Evolutionary conservation across 2,888 invertebrate species (phyloP), one percentile per base, ranked within the genome.

Genomic region (Perdita meconis): DNA sequence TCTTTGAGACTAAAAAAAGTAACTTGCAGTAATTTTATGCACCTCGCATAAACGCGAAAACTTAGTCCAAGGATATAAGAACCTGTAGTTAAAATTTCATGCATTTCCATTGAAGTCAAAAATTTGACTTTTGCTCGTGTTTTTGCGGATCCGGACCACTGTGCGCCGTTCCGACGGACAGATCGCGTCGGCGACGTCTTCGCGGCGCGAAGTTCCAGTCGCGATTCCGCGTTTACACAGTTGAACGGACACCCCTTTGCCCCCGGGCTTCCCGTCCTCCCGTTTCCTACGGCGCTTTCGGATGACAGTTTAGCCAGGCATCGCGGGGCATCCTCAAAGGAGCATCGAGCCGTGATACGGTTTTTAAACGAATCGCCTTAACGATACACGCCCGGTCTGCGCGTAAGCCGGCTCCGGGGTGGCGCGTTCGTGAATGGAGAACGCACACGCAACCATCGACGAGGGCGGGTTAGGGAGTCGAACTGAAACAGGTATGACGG

Each of bases 191-290:
- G 47, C n/a, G n/a, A n/a, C n/a, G 26, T 59, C 42, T 53, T 69
- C n/a, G 59, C 57, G 40, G 57, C 57, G 67, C 57, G 66, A n/a
- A n/a, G n/a, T n/a, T 57, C 36, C 65, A 51, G 70, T 2, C 30
- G 59, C 70, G 61, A 66, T 66, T 59, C 76, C 38, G 47, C 66
- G 65, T 71, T 81, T 82, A 60, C 59, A 66, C 83, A 76, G 63
- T 74, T 67, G 65, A 66, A 50, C 63, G 71, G 60, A 47, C 83
- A 84, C 71, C 76, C 77, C 53, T 79, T 86, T 75, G 76, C 78
- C 76, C 1, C 19, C 16, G 50, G 66, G 66, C 72, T 44, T 36
- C 65, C 22, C 24, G 16, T 22, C 12, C 30, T 44, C 40, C 61
- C 55, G 42, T 53, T 44, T 60, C 57, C 30, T 59, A 53, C 30